Evolutionary conservation across 2,113 vertebrate genomes (phyloP).

Genomic region (Takifugu bimaculatus): DNA sequence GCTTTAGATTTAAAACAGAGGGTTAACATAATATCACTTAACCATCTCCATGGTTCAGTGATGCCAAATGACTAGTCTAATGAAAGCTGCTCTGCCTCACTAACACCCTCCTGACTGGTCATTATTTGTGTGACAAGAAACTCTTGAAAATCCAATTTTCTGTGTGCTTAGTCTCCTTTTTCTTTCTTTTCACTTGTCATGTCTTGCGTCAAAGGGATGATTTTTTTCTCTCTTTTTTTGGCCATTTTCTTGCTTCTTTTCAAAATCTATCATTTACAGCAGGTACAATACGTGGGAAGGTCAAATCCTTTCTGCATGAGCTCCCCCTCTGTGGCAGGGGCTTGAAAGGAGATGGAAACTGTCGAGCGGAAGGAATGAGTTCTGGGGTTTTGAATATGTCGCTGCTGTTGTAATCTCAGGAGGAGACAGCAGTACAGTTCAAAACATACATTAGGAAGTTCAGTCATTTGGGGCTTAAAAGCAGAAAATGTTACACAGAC

Average conservation of each 20-base stretch:
- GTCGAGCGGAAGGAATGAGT: conserved; percentile 59
- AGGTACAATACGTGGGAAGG: conserved; percentile 70
- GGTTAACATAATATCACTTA: conserved; percentile 81
- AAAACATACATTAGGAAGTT: conserved; percentile 49
- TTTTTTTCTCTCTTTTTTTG: conserved; percentile 39
- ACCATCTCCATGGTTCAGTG: conserved; percentile 76
- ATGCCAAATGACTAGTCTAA: conserved; percentile 75
- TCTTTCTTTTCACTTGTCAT: conserved; percentile 74
- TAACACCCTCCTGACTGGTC: conserved; percentile 72
- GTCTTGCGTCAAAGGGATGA: conserved; percentile 69
- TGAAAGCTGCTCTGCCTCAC: conserved; percentile 73
- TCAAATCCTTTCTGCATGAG: conserved; percentile 74
- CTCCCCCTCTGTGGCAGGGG: conserved; percentile 55
- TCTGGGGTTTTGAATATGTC: conserved; percentile 64
- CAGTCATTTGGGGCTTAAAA: conserved; percentile 31
- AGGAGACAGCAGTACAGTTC: conserved; percentile 18
- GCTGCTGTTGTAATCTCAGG: conserved; percentile 54
- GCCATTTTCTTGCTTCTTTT: conserved; percentile 58
- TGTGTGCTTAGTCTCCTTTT: conserved; percentile 67
- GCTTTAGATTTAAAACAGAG: conserved; percentile 76
- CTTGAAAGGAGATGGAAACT: conserved; percentile 56
- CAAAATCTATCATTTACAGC: conserved; percentile 72
- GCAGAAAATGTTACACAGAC: conserved; percentile 25
- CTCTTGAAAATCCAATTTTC: conserved; percentile 79
- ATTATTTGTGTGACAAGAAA: conserved; percentile 71